Percentiles rank a stretch among this genome's conserved stretches.
Evolutionary conservation across 2,113 vertebrate species (phyloP).

Genomic region (Heptranchias perlo): DNA sequence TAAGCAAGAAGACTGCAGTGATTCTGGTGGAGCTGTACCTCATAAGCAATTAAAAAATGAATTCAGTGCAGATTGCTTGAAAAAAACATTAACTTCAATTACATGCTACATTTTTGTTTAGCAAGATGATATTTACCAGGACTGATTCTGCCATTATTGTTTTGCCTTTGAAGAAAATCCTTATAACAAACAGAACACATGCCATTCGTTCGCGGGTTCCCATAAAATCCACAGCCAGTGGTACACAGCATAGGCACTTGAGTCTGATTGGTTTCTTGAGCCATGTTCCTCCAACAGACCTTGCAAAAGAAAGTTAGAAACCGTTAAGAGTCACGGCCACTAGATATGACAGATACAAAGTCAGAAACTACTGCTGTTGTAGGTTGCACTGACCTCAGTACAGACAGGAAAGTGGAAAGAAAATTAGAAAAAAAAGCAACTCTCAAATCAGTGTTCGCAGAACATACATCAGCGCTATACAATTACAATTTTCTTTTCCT

Average conservation of each 20-base stretch:
- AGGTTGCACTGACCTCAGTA: not conserved
- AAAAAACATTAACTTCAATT: not conserved
- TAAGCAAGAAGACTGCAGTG: not conserved
- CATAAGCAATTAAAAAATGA: not conserved
- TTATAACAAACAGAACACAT: constrained; percentile 87
- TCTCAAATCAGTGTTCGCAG: not conserved
- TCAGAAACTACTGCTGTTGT: not conserved
- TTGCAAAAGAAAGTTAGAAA: constrained; percentile 4
- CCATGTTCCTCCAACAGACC: constrained; percentile 62
- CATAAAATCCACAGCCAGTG: constrained; percentile 83
- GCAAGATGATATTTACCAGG: constrained; percentile 64
- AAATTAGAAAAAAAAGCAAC: not conserved
- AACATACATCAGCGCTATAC: not conserved
- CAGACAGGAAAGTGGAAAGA: not conserved
- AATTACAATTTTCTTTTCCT: not conserved
- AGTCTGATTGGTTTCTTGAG: constrained; percentile 84
- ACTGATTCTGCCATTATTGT: constrained; percentile 71
- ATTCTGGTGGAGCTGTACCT: not conserved
- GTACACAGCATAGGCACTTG: constrained; percentile 80
- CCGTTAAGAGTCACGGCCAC: not conserved
- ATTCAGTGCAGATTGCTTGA: not conserved
- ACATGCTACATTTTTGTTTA: not conserved
- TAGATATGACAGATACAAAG: not conserved
- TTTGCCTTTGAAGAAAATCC: constrained; percentile 79
- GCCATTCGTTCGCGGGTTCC: constrained; percentile 77